Conservation (phyloP, 2,113 vertebrate genomes). For the Camelus dromedarius region DNA sequence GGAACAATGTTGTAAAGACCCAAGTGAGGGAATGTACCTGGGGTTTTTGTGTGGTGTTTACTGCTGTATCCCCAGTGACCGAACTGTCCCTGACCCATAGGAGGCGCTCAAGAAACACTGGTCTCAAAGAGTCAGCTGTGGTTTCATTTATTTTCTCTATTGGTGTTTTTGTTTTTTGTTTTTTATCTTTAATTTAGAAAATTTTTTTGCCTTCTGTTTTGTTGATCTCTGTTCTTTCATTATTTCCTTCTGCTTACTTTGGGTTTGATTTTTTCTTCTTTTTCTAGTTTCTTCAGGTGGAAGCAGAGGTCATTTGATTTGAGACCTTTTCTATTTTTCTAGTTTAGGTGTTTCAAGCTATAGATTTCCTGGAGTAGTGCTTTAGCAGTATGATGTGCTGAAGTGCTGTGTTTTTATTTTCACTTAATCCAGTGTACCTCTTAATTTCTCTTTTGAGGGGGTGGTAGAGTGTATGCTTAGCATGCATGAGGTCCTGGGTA, state of each 20-base stretch:
- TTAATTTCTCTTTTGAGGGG: constrained; percentile 9
- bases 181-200: too few relatives aligned
- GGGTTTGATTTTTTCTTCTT: not conserved
- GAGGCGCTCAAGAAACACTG: not conserved
- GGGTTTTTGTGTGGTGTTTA: constrained; percentile 44
- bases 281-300: not conserved
- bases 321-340: not conserved
- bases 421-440: not conserved
- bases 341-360: not conserved
- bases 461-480: too few relatives aligned
- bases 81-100: not conserved
- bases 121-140: not conserved
- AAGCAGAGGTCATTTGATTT: not conserved
- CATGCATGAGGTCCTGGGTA: too few relatives aligned
- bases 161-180: constrained; percentile 31
- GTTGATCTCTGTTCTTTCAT: constrained; percentile 37
- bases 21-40: not conserved
- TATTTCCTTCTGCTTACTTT: constrained; percentile 36
- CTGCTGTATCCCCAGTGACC: not conserved
- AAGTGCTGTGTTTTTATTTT: constrained; percentile 9
- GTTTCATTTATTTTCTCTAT: constrained; percentile 47
- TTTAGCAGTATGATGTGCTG: not conserved
- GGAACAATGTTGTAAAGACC: not conserved
- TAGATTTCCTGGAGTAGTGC: not conserved
- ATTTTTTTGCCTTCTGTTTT: constrained; percentile 49